These are phyloP conservation scores for Rafetus swinhoei DNA, from an alignment of 2,113 vertebrate species.

Conservation along the genomic window DNA sequence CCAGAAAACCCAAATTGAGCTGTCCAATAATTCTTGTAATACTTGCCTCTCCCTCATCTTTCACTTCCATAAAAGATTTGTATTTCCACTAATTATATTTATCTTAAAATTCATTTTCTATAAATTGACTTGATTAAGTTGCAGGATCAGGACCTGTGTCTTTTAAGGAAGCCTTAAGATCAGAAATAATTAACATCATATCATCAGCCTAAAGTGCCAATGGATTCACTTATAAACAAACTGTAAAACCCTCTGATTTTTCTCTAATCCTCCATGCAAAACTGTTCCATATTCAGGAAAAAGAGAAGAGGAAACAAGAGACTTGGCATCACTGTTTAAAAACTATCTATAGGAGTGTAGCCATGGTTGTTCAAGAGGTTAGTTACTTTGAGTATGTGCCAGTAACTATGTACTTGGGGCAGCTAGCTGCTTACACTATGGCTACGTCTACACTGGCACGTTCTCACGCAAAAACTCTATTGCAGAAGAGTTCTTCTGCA, in stretches of 20 bases:
- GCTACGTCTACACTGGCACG: too few relatives aligned
- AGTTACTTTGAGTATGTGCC: not conserved
- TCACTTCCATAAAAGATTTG: not conserved
- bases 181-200: not conserved
- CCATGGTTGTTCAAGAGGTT: not conserved
- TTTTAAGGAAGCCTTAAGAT: not conserved
- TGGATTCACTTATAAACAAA: not conserved
- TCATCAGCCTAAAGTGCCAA: not conserved
- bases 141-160: too few relatives aligned
- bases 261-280: not conserved
- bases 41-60: not conserved
- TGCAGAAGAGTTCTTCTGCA: too few relatives aligned
- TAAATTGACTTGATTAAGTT: not conserved
- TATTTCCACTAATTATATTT: slow-evolving; percentile 29
- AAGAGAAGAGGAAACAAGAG: not conserved
- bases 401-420: not conserved
- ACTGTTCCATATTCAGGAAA: not conserved
- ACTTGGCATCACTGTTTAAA: not conserved
- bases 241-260: not conserved
- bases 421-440: not conserved
- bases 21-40: not conserved
- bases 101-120: not conserved
- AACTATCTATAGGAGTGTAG: not conserved
- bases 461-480: too few relatives aligned
- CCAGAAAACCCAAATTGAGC: not conserved